Evolutionary conservation across 2,797 vertebrate species (phyloP), one percentile per base, ranked within the genome.

Genomic region (Crenuchus spilurus): DNA sequence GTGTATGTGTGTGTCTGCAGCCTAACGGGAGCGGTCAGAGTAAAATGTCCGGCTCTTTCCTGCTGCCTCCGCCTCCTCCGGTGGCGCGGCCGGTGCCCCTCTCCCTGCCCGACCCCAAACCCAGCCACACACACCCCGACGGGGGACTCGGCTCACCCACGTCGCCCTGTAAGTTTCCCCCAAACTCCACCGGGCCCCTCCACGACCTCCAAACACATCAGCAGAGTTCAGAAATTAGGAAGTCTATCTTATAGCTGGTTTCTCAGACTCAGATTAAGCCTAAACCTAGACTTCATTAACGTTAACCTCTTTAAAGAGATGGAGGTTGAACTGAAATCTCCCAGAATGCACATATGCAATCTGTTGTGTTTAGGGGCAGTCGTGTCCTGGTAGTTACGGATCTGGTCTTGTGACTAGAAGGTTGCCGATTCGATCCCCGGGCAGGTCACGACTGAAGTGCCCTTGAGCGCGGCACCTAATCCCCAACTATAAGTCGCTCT

Each of bases 61-160:
- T 97, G 94, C 94, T 97, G 93, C 95, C 95, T 88, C 95, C 96
- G 86, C 95, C 96, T 88, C 95, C 96, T 93, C 95, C 96, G 88
- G 95, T 98, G 94, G 95, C 96, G 92, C 95, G 96, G 90, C 96
- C 96, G 89, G 94, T 98, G 94, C 96, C 96, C 94, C 95, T 98
- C 93, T 94, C 96, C 90, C 95, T 96, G 92, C 91, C 95, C 93
- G 96, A 98, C 92, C 94, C 95, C 94, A 97, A 93, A 92, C 89
- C 92, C 91, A 91, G 92, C 92, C 92, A 90, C 91, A 92, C 91
- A 71, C 85, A 83, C 85, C 80, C 83, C 79, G 96, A 96, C 91
- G 95, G 95, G 94, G 95, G 94, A 95, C 92, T 95, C 88, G 91
- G 92, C 90, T 93, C 96, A 87, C 94, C 94, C 94, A 90, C 96